Evolutionary conservation across 2,888 invertebrate genomes (phyloP), one percentile per base, ranked within the genome.

Genomic region (Pterostichus niger): DNA sequence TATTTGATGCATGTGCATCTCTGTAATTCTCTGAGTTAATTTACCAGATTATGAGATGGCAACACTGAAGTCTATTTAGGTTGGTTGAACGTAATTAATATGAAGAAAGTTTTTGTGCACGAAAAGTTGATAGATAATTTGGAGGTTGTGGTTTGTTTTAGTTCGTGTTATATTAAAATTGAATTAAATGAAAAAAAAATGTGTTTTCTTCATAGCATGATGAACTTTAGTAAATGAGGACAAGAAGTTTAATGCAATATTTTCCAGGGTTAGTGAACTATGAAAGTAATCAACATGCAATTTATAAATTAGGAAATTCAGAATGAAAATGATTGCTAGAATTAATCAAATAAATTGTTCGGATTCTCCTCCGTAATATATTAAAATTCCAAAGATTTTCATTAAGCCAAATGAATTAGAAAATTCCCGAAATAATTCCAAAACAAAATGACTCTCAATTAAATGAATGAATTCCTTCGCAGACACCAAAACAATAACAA

Each of bases 111-210:
- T 64, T 64, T 64, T 64, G 64, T 13, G 35, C 11, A 7, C 49
- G 33, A 11, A 35, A 59, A 59, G 59, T 24, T 10, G n/a, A n/a
- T n/a, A 24, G 59, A 9, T 9, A 31, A 64, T 35, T 64, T 64
- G 1, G 24, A 24, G 24, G 24, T 64, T 64, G 64, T 64, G n/a
- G 64, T n/a, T 64, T 35, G 64, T 59, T 64, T 64, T 64, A 40
- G 64, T 40, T 40, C 40, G 9, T 40, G 40, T 40, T 6, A 9
- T 40, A 40, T 1, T 24, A 24, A 40, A 40, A 40, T 40, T 40
- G 40, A 40, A 40, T 2, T 1, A 40, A 5, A 40, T 40, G 24
- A 40, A 40, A 0, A 40, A n/a, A 2, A 40, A 40, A 3, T 7
- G 0, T 6, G 5, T 40, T 40, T 40, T 24, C 24, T 2, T 24